Evolutionary conservation across 2,797 vertebrate species (phyloP).

Genomic region (Vespertilio murinus): DNA sequence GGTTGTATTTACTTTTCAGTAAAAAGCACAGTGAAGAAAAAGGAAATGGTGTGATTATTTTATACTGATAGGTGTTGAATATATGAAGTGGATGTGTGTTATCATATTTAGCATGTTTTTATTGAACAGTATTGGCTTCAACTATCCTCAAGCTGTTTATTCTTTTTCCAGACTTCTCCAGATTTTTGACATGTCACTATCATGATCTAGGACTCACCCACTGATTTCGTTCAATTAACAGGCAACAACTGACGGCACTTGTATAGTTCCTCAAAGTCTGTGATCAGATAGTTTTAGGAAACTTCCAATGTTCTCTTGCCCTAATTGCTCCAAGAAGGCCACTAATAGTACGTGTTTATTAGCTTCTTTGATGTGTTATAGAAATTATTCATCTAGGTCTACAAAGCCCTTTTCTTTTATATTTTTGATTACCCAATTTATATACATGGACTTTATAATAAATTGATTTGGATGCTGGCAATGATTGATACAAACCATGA

Average conservation of each 20-base stretch:
- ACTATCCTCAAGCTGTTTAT: not conserved
- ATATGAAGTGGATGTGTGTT: not conserved
- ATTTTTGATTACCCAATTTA: conserved; percentile 28
- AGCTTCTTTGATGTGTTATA: not conserved
- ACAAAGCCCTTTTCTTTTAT: not conserved
- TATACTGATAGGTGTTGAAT: not conserved
- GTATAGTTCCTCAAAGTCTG: not conserved
- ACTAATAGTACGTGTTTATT: not conserved
- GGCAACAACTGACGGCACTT: not conserved
- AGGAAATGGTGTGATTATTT: conserved; percentile 47
- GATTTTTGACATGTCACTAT: not conserved
- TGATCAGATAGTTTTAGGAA: not conserved
- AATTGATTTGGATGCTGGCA: not conserved
- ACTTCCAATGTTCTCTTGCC: not conserved
- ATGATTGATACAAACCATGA: not conserved
- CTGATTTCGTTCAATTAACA: conserved; percentile 24
- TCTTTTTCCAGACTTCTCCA: not conserved
- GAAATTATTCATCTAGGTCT: not conserved
- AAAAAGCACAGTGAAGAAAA: not conserved
- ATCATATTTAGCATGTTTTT: conserved; percentile 13
- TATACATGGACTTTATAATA: not conserved
- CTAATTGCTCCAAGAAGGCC: not conserved
- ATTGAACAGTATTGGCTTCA: not conserved
- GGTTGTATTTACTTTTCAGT: conserved; percentile 63
- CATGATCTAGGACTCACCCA: not conserved